Evolutionary conservation across 2,888 invertebrate genomes (phyloP), one percentile per base, ranked within the genome.

Genomic region (Tipula confusa): DNA sequence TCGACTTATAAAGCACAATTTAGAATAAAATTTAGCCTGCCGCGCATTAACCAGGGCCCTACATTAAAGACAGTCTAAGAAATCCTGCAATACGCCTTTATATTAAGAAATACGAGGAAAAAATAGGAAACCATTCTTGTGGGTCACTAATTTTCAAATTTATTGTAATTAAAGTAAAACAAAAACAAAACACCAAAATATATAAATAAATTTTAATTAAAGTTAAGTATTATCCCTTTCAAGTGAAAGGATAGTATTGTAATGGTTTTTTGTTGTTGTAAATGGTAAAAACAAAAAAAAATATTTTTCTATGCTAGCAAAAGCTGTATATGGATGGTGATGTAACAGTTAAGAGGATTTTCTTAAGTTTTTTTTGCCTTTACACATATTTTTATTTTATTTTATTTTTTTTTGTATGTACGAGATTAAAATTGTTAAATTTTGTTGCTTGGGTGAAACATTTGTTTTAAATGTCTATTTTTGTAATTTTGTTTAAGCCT

Each of bases 121-220:
- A 64, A 64, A 24, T 64, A 64, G 18, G 64, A 64, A 64, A 24
- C 64, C 64, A 64, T 64, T 64, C 64, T 64, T 64, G 64, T 64
- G 64, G 64, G 64, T 64, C 64, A 64, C 64, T 64, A 64, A 64
- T 64, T 64, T 64, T 64, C 64, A 64, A 64, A 64, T 64, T 64
- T 64, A 64, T 64, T 64, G 64, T 64, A 64, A 64, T 64, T 64
- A 64, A 64, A 64, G 64, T 64, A 64, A 64, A 64, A 24, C 64
- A 64, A 64, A 64, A 43, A 43, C n/a, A n/a, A n/a, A n/a, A n/a
- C n/a, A n/a, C 33, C 33, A 33, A 33, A 33, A 33, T 1, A 33
- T 33, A 43, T 15, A 43, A 15, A 43, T 43, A 64, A 64, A 64
- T 64, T 64, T 64, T 64, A 64, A 64, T 64, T 64, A 64, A 24